phyloP scores from a whole-genome alignment of 2,888 invertebrate species.

The Elmis aenea region DNA sequence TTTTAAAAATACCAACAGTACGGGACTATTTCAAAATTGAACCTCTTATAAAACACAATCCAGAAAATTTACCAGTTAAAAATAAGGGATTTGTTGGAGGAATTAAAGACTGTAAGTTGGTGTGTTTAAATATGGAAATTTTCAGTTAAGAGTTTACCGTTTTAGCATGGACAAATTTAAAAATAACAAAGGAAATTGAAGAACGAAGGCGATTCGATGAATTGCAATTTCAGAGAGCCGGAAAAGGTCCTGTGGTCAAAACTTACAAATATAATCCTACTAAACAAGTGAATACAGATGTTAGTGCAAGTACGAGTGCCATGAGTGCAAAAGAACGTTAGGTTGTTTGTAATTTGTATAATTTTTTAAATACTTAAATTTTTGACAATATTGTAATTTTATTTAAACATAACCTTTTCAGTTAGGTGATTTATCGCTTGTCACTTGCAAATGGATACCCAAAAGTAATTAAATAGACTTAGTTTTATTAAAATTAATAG shows the following conservation, averaged over 20 bases:
- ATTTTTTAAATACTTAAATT: no score
- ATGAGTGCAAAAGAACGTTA: conserved; percentile 55
- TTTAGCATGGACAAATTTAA: conserved; percentile 77
- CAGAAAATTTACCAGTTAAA: conserved; percentile 58
- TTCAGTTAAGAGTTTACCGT: conserved; percentile 11
- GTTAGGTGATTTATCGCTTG: no score
- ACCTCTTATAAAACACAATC: conserved; percentile 51
- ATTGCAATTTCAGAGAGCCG: conserved; percentile 75
- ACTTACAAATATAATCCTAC: conserved; percentile 85
- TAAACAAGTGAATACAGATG: conserved; percentile 49
- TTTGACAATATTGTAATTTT: no score
- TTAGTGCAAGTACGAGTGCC: conserved; percentile 38
- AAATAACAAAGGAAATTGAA: conserved; percentile 69
- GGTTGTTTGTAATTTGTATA: no score
- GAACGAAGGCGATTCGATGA: conserved; percentile 73
- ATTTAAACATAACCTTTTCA: no score
- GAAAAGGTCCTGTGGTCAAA: conserved; percentile 79
- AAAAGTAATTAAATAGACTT: no score
- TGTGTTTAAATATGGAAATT: conserved; percentile 16
- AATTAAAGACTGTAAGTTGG: conserved; percentile 67
- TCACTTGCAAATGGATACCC: no score
- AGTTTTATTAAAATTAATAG: no score
- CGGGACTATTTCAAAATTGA: conserved; percentile 74
- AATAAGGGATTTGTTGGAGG: conserved; percentile 75
- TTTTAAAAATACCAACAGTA: conserved; percentile 71